These are phyloP conservation scores for Hyposmocoma kahamanoa DNA, from an alignment of 1,140 invertebrate genomes.

Conservation along the genomic window DNA sequence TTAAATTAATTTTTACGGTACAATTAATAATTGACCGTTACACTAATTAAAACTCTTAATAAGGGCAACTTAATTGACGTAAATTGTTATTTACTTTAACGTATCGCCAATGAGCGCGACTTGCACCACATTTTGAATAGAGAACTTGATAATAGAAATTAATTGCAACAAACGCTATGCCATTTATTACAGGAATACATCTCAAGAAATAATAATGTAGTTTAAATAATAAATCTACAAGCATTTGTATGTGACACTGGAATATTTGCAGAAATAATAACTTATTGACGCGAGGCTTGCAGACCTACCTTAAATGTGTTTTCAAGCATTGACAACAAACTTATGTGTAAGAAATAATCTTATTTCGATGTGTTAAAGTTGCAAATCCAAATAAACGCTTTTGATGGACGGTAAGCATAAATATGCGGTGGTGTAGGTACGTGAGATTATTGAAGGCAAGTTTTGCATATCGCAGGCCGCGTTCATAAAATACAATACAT, in stretches of 20 bases:
- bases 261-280: conserved; percentile 43
- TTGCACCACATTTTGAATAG: background rate
- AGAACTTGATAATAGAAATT: conserved; percentile 1
- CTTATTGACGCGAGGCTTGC: conserved; percentile 28
- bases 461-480: conserved; percentile 63
- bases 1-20: too few species aligned
- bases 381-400: background rate
- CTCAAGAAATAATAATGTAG: conserved; percentile 2
- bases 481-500: conserved; percentile 63
- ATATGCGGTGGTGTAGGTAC: conserved; percentile 30
- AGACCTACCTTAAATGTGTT: conserved; percentile 16
- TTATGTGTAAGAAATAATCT: background rate
- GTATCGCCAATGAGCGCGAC: too few species aligned
- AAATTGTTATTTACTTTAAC: background rate
- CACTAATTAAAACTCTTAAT: background rate
- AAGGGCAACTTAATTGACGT: background rate
- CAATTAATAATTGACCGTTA: too few species aligned
- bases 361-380: conserved; percentile 7
- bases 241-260: conserved; percentile 32
- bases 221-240: conserved; percentile 22
- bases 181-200: background rate
- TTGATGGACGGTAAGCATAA: conserved; percentile 14
- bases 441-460: conserved; percentile 54
- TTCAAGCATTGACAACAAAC: background rate
- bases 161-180: background rate